These are phyloP conservation scores for Plebejus melissa DNA, from an alignment of 2,888 invertebrate species.

Conservation along the genomic window DNA sequence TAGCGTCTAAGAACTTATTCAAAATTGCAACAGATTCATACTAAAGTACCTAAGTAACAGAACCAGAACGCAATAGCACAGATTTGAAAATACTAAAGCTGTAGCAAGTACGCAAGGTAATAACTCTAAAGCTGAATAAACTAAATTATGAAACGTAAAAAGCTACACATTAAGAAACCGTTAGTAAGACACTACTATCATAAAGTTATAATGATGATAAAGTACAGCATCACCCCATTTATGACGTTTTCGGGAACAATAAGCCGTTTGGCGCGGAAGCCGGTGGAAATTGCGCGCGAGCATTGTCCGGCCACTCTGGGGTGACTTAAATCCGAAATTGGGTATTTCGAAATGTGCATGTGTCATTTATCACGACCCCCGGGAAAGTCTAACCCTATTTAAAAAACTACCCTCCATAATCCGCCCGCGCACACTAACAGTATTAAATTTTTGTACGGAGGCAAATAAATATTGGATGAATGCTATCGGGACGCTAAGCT, in stretches of 20 bases:
- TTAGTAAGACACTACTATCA: conserved; percentile 4
- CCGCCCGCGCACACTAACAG: conserved; percentile 70
- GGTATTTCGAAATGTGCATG: conserved; percentile 81
- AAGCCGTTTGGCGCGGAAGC: conserved; percentile 37
- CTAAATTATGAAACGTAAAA: background rate
- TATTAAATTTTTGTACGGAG: conserved; percentile 72
- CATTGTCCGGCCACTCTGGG: conserved; percentile 78
- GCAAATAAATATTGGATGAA: conserved; percentile 74
- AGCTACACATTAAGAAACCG: background rate
- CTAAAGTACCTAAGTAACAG: no score
- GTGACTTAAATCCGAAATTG: conserved; percentile 81
- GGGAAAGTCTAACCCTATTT: conserved; percentile 69
- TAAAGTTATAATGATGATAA: conserved; percentile 5
- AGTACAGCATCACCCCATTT: conserved; percentile 13
- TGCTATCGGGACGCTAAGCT: conserved; percentile 43
- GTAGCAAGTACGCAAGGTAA: no score
- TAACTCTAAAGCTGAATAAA: no score
- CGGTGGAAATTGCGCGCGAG: conserved; percentile 68
- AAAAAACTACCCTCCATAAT: conserved; percentile 75
- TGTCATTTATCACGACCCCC: conserved; percentile 80
- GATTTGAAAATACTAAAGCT: no score
- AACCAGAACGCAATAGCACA: no score
- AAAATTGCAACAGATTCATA: no score
- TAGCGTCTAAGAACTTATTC: no score
- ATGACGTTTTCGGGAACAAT: conserved; percentile 20